phyloP scores from a whole-genome alignment of 2,888 invertebrate genomes.

The Hofmannophila pseudospretella region DNA sequence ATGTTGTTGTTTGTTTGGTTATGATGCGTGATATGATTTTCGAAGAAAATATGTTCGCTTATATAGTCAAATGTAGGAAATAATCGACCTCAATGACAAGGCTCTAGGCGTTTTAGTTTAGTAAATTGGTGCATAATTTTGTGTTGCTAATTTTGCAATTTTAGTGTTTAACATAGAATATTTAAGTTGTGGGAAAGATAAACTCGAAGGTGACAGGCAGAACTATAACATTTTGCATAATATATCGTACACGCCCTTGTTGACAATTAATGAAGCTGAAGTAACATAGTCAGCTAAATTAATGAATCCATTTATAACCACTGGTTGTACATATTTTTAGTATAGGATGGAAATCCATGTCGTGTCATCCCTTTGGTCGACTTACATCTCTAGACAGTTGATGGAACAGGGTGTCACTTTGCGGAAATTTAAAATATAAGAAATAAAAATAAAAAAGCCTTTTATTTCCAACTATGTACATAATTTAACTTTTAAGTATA shows the following conservation, averaged over 20 bases:
- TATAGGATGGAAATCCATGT: no score
- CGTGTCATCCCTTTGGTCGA: no score
- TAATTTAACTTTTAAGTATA: no score
- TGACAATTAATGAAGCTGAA: neutral
- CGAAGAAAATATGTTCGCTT: constrained; percentile 38
- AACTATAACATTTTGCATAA: neutral
- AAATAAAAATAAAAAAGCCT: no score
- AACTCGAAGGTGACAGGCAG: constrained; percentile 16
- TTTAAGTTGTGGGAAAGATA: constrained; percentile 22
- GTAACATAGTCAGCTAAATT: no score
- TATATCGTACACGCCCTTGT: constrained; percentile 1
- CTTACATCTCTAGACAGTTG: no score
- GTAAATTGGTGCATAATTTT: constrained; percentile 35
- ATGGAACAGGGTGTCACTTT: no score
- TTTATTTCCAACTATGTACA: no score
- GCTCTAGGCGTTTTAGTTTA: constrained; percentile 34
- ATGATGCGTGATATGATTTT: constrained; percentile 38
- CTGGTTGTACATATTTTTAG: no score
- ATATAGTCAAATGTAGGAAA: constrained; percentile 47
- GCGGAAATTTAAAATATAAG: no score
- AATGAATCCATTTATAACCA: no score
- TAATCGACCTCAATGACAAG: constrained; percentile 46
- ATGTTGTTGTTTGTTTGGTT: constrained; percentile 14
- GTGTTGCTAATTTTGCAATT: constrained; percentile 28
- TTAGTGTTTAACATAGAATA: constrained; percentile 24